phyloP scores from a whole-genome alignment of 92 coral and sea anemone genomes.

The Heteractis magnifica region DNA sequence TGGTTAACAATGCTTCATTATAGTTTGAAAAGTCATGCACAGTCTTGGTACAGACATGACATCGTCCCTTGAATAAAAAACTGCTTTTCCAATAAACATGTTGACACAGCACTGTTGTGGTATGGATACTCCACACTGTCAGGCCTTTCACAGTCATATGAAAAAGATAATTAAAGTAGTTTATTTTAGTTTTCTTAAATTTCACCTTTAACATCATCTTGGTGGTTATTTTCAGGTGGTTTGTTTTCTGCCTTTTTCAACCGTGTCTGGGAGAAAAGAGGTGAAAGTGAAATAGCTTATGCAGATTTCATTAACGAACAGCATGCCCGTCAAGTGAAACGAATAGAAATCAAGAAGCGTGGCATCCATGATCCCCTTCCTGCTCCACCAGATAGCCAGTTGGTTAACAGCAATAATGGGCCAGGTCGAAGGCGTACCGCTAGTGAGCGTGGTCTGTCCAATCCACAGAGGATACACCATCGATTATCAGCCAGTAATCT shows the following conservation, averaged over 20 bases:
- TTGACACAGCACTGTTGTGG: too few relatives aligned
- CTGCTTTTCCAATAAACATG: too few relatives aligned
- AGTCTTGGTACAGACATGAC: too few relatives aligned
- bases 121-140: too few relatives aligned
- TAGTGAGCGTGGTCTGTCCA: constrained; percentile 51
- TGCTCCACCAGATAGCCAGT: constrained; percentile 59
- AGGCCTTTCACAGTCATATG: too few relatives aligned
- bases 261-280: constrained; percentile 92
- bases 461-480: constrained; percentile 46
- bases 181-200: too few relatives aligned
- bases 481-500: constrained; percentile 50
- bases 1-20: too few relatives aligned
- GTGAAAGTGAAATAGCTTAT: constrained; percentile 85
- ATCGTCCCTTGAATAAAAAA: too few relatives aligned
- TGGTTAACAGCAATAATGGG: constrained; percentile 30
- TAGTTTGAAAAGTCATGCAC: too few relatives aligned
- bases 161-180: too few relatives aligned
- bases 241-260: constrained; percentile 91
- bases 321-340: constrained; percentile 44
- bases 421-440: constrained; percentile 60
- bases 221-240: constrained; percentile 61
- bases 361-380: constrained; percentile 80
- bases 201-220: too few relatives aligned
- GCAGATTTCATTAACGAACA: constrained; percentile 65
- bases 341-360: constrained; percentile 57